phyloP scores from a whole-genome alignment of 2,888 invertebrate genomes.

The Tiliacea citrago region DNA sequence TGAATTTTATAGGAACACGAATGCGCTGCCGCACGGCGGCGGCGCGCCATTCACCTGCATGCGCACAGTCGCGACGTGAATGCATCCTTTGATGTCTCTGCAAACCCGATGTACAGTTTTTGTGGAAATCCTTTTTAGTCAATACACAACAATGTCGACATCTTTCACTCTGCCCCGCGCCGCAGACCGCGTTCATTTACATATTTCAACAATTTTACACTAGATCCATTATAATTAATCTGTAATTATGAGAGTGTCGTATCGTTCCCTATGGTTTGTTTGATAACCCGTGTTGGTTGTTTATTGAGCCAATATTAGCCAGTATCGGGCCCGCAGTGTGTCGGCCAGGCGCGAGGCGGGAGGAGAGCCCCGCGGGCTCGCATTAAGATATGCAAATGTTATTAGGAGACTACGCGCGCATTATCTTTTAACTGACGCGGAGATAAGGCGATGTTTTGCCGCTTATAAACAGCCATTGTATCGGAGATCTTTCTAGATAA shows the following conservation, averaged over 20 bases:
- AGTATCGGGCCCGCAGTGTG: slow-evolving; percentile 70
- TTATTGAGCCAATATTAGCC: slow-evolving; percentile 79
- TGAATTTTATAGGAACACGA: slow-evolving; percentile 75
- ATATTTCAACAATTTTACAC: slow-evolving; percentile 74
- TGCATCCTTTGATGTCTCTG: slow-evolving; percentile 71
- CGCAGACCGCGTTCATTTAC: slow-evolving; percentile 72
- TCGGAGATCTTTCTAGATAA: slow-evolving; percentile 76
- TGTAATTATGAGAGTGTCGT: slow-evolving; percentile 78
- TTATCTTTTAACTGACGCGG: slow-evolving; percentile 80
- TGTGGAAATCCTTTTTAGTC: slow-evolving; percentile 31
- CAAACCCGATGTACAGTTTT: slow-evolving; percentile 65
- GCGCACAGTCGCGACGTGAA: slow-evolving; percentile 71
- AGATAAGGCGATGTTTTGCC: slow-evolving; percentile 75
- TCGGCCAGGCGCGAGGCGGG: slow-evolving; percentile 24
- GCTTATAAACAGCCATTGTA: slow-evolving; percentile 73
- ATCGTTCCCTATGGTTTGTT: slow-evolving; percentile 75
- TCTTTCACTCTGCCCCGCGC: slow-evolving; percentile 25
- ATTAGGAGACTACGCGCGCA: slow-evolving; percentile 79
- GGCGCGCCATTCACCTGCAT: slow-evolving; percentile 66
- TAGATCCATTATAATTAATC: slow-evolving; percentile 84
- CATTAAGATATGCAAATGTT: slow-evolving; percentile 88
- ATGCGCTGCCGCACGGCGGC: slow-evolving; percentile 54
- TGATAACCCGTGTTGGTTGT: slow-evolving; percentile 73
- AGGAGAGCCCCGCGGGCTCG: slow-evolving; percentile 65
- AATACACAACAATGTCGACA: slow-evolving; percentile 34